Conservation (phyloP, 2,797 vertebrate genomes). For the Hydrocynus forskahlii region DNA sequence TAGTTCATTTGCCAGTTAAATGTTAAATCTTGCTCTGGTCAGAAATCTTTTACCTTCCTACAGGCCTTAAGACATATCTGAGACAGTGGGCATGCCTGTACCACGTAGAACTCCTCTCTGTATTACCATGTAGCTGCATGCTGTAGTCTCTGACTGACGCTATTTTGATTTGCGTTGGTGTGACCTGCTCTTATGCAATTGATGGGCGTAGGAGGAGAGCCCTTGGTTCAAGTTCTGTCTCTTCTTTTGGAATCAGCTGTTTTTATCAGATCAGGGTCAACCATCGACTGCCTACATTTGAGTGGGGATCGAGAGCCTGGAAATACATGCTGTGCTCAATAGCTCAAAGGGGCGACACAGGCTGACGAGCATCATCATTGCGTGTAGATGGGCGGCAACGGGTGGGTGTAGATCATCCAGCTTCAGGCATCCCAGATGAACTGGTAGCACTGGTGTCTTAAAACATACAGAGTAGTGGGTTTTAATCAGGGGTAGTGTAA, state of each 20-base stretch:
- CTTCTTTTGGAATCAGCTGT: conserved; percentile 48
- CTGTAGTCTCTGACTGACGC: conserved; percentile 36
- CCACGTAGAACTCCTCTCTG: conserved; percentile 15
- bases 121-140: not conserved
- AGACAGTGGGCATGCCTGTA: conserved; percentile 37
- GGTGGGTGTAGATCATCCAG: conserved; percentile 32
- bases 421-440: conserved; percentile 24
- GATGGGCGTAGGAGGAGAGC: conserved; percentile 48
- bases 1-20: too few relatives aligned
- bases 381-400: conserved; percentile 4
- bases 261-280: conserved; percentile 33
- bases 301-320: conserved; percentile 23
- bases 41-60: conserved; percentile 10
- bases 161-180: conserved; percentile 47
- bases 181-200: conserved; percentile 56
- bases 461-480: conserved; percentile 12
- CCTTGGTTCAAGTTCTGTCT: conserved; percentile 30
- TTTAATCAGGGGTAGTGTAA: conserved; percentile 15
- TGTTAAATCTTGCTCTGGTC: not conserved
- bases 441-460: conserved; percentile 20
- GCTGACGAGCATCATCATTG: conserved; percentile 3
- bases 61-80: conserved; percentile 3
- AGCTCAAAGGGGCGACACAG: conserved; percentile 18
- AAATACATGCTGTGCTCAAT: not conserved
- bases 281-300: conserved; percentile 7